A percentile compares a stretch with the other conserved stretches of the same genome.
These are phyloP conservation scores for Odocoileus virginianus DNA, from an alignment of 2,113 vertebrate species.

Conservation along the genomic window DNA sequence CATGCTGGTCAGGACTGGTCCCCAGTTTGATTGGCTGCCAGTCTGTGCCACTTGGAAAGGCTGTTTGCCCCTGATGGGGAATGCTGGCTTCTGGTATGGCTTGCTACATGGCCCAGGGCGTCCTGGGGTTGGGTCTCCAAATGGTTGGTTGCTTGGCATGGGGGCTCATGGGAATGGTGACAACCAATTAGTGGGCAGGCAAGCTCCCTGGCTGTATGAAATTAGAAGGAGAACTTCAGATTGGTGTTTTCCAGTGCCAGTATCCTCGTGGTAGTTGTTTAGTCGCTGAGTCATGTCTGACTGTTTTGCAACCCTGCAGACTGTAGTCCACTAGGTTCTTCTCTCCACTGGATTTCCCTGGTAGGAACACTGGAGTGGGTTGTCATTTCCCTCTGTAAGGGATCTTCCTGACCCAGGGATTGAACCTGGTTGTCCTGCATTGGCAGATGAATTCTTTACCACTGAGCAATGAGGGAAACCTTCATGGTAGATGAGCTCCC, in stretches of 20 bases:
- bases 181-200: not conserved
- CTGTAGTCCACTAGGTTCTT: not conserved
- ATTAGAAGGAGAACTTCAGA: not conserved
- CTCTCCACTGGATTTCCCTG: not conserved
- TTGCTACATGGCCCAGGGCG: not conserved
- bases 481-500: not conserved
- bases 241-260: not conserved
- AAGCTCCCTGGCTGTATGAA: not conserved
- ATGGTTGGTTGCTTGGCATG: not conserved
- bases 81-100: not conserved
- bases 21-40: not conserved
- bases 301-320: not conserved
- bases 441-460: not conserved
- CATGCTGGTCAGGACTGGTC: not conserved
- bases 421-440: not conserved
- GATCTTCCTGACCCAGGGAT: not conserved
- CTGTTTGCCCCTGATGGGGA: not conserved
- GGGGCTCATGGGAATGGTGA: not conserved
- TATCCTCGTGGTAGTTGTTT: not conserved
- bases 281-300: fast-evolving
- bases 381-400: not conserved
- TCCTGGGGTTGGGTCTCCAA: not conserved
- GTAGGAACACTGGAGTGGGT: not conserved
- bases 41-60: not conserved
- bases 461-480: not conserved